Conservation (phyloP, 2,797 vertebrate species). For the Vireo griseus region DNA sequence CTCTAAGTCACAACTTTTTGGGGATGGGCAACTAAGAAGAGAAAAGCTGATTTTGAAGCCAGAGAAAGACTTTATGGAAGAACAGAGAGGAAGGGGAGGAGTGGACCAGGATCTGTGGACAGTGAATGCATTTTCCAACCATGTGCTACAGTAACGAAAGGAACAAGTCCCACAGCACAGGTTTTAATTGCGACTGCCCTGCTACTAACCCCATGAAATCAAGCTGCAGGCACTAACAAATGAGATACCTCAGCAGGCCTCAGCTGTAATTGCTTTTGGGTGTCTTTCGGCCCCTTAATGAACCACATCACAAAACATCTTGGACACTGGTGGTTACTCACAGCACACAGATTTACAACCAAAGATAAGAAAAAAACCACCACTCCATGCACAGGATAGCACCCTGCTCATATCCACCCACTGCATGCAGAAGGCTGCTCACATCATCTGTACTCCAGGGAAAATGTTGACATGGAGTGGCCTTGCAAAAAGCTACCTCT, state of each 20-base stretch:
- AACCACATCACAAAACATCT: neutral
- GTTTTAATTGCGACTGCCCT: neutral
- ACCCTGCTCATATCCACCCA: neutral
- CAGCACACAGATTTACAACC: neutral
- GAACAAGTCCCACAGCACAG: neutral
- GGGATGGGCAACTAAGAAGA: neutral
- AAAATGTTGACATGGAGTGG: neutral
- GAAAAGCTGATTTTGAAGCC: neutral
- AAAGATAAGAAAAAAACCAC: neutral
- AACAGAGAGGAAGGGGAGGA: neutral
- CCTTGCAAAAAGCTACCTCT: neutral
- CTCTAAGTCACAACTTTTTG: fast-evolving
- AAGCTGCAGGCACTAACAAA: neutral
- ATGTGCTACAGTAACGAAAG: fast-evolving
- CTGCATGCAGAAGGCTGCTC: neutral
- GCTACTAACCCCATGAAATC: neutral
- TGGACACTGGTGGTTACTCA: fast-evolving
- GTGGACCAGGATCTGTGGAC: fast-evolving
- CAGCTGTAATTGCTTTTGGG: neutral
- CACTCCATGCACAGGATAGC: fast-evolving
- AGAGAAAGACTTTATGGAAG: neutral
- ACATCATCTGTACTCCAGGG: neutral
- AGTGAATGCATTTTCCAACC: neutral
- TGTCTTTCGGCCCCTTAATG: neutral
- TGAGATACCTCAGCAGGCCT: neutral